Evolutionary conservation across 2,113 vertebrate genomes (phyloP), one percentile per base, ranked within the genome.

Genomic region (Lycaon pictus): DNA sequence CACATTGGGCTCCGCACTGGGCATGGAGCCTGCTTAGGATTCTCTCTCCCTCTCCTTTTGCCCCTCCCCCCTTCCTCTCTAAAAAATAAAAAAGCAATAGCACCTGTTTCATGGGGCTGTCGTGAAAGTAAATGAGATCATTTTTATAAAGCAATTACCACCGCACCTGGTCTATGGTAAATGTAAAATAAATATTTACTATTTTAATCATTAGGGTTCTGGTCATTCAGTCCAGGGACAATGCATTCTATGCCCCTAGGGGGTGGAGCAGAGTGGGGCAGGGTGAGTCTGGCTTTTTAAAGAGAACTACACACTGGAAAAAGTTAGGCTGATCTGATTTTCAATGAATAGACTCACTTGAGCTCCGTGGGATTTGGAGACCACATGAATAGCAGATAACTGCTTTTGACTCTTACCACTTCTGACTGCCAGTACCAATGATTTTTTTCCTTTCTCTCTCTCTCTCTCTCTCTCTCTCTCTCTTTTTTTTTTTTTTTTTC

Each of bases 91-190:
- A 69, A 69, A 69, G 65, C 43, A 81, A 71, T 32, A 82, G 35
- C 27, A 60, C 65, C 65, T 82, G n/a, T 92, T 83, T 63, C 56
- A 63, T 10, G 74, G 25, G 32, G 19, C 69, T 58, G 48, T 56
- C 80, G n/a, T 69, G 53, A 95, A 85, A 65, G 67, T 67, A 48
- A 79, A 67, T 90, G 60, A 95, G 81, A 77, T 60, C 71, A 79
- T 56, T 81, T 60, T 91, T 95, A 51, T 27, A 90, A 74, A 85
- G 51, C 67, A 90, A 84, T 90, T 65, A 84, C 80, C 71, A 82
- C 19, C 74, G 19, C 17, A 72, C 77, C 65, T 89, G 56, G 56
- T 43, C 55, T 55, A 60, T n/a, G 58, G 71, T 63, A 77, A 67
- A 51, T 58, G 25, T 58, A 53, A 95, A 58, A n/a, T 84, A 90